phyloP scores from a whole-genome alignment of 2,888 invertebrate species.

The Cyrtodaria siliqua region DNA sequence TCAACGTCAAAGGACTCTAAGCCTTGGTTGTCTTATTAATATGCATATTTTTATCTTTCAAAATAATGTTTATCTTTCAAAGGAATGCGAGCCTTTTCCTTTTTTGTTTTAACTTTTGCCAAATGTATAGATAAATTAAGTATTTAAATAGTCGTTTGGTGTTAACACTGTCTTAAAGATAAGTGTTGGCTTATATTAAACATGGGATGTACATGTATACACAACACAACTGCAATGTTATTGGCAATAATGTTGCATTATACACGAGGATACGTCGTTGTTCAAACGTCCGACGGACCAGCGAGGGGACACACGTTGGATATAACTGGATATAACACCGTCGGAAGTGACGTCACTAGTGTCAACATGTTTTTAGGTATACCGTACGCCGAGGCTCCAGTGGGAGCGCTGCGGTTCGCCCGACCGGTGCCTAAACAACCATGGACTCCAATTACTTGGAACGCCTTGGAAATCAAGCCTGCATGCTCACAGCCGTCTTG shows the following conservation, averaged over 20 bases:
- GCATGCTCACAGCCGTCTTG: constrained; percentile 52
- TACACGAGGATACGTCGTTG: constrained; percentile 1
- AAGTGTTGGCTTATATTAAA: no score
- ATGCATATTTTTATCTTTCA: no score
- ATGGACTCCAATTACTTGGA: constrained; percentile 49
- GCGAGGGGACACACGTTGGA: constrained; percentile 38
- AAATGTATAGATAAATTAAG: no score
- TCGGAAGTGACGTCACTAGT: constrained; percentile 30
- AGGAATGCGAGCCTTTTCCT: no score
- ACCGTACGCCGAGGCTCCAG: constrained; percentile 65
- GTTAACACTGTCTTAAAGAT: no score
- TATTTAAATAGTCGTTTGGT: no score
- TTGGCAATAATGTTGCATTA: neutral
- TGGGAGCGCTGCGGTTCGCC: constrained; percentile 58
- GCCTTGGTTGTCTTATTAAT: no score
- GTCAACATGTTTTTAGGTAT: constrained; percentile 66
- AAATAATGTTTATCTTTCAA: no score
- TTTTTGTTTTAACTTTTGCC: no score
- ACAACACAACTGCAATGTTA: no score
- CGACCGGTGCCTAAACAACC: constrained; percentile 46
- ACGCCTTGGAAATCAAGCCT: constrained; percentile 30
- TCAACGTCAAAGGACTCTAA: no score
- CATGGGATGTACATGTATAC: no score
- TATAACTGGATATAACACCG: constrained; percentile 21
- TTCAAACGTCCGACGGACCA: constrained; percentile 31